Base-by-base conservation (phyloP, 2,113 vertebrate species). In the Ctenodactylus gundi region DNA sequence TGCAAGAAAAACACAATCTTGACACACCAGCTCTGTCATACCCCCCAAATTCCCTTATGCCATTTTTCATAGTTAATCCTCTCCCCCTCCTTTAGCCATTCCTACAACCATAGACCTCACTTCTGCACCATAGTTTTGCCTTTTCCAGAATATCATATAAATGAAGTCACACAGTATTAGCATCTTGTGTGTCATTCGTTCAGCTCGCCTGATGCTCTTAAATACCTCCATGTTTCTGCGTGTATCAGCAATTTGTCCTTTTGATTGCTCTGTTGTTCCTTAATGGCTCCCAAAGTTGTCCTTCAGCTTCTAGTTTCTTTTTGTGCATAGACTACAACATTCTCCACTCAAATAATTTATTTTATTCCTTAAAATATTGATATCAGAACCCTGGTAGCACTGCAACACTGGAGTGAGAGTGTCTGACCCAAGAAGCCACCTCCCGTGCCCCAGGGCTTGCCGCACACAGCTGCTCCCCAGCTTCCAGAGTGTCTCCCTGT, bases 241-340 rank as follows among this genome's bases (percentile, higher is more conserved):
- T 34, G 12, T 15, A 7, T 55, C 36, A 41, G 46, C 23, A 44
- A n/a, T 78, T 80, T 49, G 29, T 76, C 39, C 80, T 68, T 88
- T 93, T 64, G 25, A 34, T 17, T 20, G 7, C 3, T 53, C 62
- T 14, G 0, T 21, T 25, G 36, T 41, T 81, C 65, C 75, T 76
- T 4, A 12, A 27, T 36, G 46, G 7, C 58, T 89, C 84, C 55
- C 49, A 76, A 53, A 49, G 31, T 41, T 81, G 39, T 68, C 36
- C 55, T 92, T 87, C 55, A 90, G 76, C 9, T 77, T 81, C 77
- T 7, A 21, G 21, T n/a, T 76, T 82, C 58, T 84, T 88, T 73
- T 80, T 90, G 46, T 62, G 36, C 5, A 2, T 41, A 29, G 20
- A 31, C 3, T 21, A 36, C 9, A 75, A 76, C 87, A 13, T 3